Conservation (phyloP, 2,113 vertebrate genomes). For the Zingel zingel region DNA sequence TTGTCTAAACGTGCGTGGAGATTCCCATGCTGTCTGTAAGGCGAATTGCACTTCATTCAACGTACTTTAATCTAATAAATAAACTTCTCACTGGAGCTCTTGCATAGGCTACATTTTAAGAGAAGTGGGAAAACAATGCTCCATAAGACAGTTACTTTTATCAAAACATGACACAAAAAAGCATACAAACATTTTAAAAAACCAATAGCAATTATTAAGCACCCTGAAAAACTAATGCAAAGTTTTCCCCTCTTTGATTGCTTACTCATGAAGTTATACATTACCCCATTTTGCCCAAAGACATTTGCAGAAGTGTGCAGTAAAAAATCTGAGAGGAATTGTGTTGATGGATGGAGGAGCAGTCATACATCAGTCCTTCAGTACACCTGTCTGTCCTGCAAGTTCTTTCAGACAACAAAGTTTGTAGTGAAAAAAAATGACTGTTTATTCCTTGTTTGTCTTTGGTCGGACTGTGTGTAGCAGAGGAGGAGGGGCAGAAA, state of each 20-base stretch:
- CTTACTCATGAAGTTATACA: constrained; percentile 71
- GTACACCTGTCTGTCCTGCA: constrained; percentile 72
- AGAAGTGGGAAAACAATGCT: constrained; percentile 74
- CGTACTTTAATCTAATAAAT: constrained; percentile 87
- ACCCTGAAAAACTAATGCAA: constrained; percentile 83
- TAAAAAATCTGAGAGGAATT: constrained; percentile 68
- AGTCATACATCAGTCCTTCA: constrained; percentile 65
- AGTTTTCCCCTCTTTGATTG: constrained; percentile 63
- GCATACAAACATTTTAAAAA: constrained; percentile 68
- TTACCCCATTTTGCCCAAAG: constrained; percentile 73
- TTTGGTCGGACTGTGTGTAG: constrained; percentile 43
- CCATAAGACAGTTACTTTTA: constrained; percentile 72
- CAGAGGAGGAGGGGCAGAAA: constrained; percentile 17
- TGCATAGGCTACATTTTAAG: constrained; percentile 70
- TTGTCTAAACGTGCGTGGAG: constrained; percentile 66
- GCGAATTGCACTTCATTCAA: constrained; percentile 85
- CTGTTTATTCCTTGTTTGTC: constrained; percentile 55
- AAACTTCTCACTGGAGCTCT: constrained; percentile 79
- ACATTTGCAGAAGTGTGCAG: constrained; percentile 79
- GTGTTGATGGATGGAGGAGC: constrained; percentile 64
- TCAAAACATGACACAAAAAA: constrained; percentile 73
- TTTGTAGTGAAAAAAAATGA: constrained; percentile 38
- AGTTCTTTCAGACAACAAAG: constrained; percentile 56
- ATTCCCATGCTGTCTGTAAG: constrained; percentile 64
- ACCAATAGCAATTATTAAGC: constrained; percentile 73